Percentiles rank a stretch among this genome's conserved stretches.
Conservation (phyloP, 1,140 invertebrate genomes). For the Conus ventricosus region DNA sequence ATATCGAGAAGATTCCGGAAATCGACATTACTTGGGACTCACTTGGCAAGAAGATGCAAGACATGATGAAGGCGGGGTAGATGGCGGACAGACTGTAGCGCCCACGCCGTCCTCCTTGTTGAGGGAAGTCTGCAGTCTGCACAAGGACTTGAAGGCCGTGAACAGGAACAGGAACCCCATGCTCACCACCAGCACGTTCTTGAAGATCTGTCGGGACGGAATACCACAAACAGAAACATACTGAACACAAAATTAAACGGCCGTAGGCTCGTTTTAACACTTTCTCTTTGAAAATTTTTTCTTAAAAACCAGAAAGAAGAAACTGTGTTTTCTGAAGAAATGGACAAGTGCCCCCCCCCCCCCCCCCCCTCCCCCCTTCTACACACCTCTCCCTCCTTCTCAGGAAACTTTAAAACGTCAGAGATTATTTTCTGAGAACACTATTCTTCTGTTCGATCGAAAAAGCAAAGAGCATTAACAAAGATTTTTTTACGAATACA, state of each 20-base stretch:
- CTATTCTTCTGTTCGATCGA: too few species aligned
- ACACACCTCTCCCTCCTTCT: too few species aligned
- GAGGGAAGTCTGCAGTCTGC: slow-evolving; percentile 69
- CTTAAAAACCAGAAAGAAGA: neutral
- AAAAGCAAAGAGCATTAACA: too few species aligned
- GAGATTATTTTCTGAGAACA: too few species aligned
- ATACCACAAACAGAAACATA: neutral
- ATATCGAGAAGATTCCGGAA: neutral
- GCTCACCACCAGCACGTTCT: slow-evolving; percentile 80
- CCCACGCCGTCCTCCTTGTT: slow-evolving; percentile 68
- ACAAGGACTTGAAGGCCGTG: slow-evolving; percentile 68
- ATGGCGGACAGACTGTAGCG: slow-evolving; percentile 46
- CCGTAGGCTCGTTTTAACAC: neutral
- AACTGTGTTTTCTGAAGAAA: too few species aligned
- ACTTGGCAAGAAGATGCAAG: slow-evolving; percentile 90
- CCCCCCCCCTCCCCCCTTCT: too few species aligned
- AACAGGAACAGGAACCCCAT: slow-evolving; percentile 69
- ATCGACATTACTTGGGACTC: neutral
- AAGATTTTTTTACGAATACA: too few species aligned
- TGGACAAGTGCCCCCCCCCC: too few species aligned
- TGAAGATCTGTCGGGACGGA: neutral
- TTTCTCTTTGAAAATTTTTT: neutral
- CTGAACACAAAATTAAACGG: neutral
- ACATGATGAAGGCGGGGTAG: slow-evolving; percentile 91
- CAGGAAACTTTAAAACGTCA: too few species aligned